These are phyloP conservation scores for Drosophila diplacantha DNA, from an alignment of 2,888 invertebrate species.

Conservation along the genomic window DNA sequence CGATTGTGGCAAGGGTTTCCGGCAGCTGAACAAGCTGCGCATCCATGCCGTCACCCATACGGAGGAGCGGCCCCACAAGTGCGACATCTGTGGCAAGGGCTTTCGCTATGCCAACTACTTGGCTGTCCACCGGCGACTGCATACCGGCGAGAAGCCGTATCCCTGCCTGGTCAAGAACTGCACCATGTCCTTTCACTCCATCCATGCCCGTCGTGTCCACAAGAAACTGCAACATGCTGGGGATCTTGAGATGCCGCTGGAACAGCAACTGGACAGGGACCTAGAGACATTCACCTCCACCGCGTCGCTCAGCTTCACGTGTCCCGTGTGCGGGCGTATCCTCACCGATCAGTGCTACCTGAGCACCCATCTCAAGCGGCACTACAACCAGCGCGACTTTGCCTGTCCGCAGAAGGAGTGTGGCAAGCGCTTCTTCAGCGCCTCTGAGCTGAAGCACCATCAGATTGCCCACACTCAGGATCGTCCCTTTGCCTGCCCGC, in stretches of 20 bases:
- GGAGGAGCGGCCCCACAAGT: constrained; percentile 59
- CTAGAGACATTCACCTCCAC: background rate
- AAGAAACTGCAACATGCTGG: constrained; percentile 44
- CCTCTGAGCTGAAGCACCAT: constrained; percentile 69
- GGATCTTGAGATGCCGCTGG: constrained; percentile 3
- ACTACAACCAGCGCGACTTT: constrained; percentile 64
- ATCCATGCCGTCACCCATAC: constrained; percentile 72
- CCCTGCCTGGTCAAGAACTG: constrained; percentile 48
- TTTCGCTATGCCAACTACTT: constrained; percentile 72
- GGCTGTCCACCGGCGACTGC: constrained; percentile 68
- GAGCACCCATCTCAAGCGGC: constrained; percentile 66
- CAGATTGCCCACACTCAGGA: constrained; percentile 61
- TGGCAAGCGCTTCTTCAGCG: constrained; percentile 67
- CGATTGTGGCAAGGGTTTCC: constrained; percentile 70
- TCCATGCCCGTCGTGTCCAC: constrained; percentile 59
- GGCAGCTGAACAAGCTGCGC: constrained; percentile 70
- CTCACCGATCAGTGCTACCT: constrained; percentile 70
- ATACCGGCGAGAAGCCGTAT: constrained; percentile 74
- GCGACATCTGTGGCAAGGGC: constrained; percentile 70
- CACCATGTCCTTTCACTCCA: constrained; percentile 53
- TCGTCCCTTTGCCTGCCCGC: constrained; percentile 59
- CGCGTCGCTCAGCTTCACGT: constrained; percentile 50
- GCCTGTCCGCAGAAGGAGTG: constrained; percentile 62
- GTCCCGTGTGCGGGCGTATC: constrained; percentile 65
- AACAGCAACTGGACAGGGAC: background rate